Base-by-base conservation (phyloP, 2,113 vertebrate species). In the Takifugu bimaculatus region DNA sequence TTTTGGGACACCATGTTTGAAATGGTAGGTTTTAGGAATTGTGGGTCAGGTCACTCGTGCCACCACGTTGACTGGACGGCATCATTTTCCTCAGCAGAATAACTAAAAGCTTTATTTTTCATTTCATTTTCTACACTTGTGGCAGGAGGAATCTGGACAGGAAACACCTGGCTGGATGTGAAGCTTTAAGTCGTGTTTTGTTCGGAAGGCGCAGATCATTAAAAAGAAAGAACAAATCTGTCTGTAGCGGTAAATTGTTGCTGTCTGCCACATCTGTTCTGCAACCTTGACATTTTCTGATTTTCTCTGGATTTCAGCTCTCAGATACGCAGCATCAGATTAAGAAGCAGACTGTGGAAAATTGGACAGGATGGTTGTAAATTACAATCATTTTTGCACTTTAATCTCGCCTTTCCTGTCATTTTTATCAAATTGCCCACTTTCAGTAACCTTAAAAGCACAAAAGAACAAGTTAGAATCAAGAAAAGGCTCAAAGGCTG, bases 261-360 rank as follows among this genome's bases (percentile, higher is more conserved):
- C 49, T 10, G 53, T 66, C 53, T 54, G 28, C 53, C 26, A 54
- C 54, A 48, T 56, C 25, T 50, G 28, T 35, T 20, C 29, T 58
- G 65, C 66, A 75, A 73, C 54, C 52, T 53, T 81, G 77, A 78
- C 76, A 81, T 79, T 77, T 72, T 56, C 75, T 49, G 47, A 72
- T 77, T 50, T 52, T 20, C 49, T 51, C 67, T 10, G 9, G 48
- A 72, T 74, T 79, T 56, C 4, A 42, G 47, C 53, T 63, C 42
- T 56, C 12, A 39, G 43, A 57, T 35, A 49, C 14, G 32, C 26
- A 25, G 45, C 45, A 50, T 62, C 52, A 64, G 54, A 77, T 70
- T 45, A 56, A 25, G 3, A 10, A 20, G 1, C 0, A 15, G 28
- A 26, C 63, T 56, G 32, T 61, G 57, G 58, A 50, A 55, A 64